Evolutionary conservation across 2,797 vertebrate species (phyloP).

Genomic region (Meriones psammophilus): DNA sequence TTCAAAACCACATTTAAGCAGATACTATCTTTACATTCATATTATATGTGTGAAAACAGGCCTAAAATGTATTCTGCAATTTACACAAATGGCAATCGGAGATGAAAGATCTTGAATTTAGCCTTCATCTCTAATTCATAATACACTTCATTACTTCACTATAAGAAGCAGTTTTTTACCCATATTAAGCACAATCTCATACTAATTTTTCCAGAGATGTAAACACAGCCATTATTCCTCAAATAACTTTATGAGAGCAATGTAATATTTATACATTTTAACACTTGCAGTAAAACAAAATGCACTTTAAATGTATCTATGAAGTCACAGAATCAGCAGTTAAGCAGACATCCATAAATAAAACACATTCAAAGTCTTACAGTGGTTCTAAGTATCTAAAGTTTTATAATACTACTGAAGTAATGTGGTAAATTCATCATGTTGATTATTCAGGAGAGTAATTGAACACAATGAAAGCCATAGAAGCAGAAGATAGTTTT

Average conservation of each 20-base stretch:
- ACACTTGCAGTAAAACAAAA: neutral
- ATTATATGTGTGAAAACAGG: neutral
- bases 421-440: neutral
- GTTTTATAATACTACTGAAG: neutral
- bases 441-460: neutral
- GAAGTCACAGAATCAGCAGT: neutral
- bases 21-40: neutral
- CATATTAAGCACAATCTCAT: neutral
- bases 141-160: neutral
- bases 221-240: neutral
- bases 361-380: neutral
- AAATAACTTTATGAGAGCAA: neutral
- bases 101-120: neutral
- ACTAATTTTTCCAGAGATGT: neutral
- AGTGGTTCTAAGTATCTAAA: neutral
- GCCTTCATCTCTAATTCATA: neutral
- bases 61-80: neutral
- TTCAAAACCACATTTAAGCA: neutral
- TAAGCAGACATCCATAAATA: neutral
- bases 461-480: neutral
- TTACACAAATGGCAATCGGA: neutral
- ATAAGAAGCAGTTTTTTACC: neutral
- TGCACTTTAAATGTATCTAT: neutral
- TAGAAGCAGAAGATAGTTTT: neutral
- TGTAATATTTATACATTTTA: neutral